Evolutionary conservation across 2,888 invertebrate species (phyloP), one percentile per base, ranked within the genome.

Genomic region (Drosophila mayaguana): DNA sequence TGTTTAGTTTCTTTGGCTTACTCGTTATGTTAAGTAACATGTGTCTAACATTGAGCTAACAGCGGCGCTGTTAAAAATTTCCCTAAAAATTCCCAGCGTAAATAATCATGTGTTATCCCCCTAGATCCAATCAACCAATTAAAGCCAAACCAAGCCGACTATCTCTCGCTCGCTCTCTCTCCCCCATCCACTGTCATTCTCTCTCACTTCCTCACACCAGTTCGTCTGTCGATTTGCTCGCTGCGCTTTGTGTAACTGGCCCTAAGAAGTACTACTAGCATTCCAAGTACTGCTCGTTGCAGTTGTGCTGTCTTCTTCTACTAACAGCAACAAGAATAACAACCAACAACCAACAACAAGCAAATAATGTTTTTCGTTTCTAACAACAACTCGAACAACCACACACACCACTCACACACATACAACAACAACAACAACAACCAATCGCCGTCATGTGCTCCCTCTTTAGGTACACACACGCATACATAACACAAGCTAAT

Each of bases 401-500:
- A 43, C 45, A 65, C 65, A 46, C 57, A 18, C 40, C 53, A 42
- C 32, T 43, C 36, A 48, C 20, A 40, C 55, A 62, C 43, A 42
- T 14, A 56, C 20, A 42, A 45, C 45, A 34, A 51, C 25, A 46
- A 25, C 25, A 11, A 48, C 28, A 28, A n/a, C 42, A 20, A 56
- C 56, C 18, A 75, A 63, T 59, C 59, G 77, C 72, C 64, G 75
- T 55, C 63, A 68, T 79, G 83, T 88, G 83, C 89, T 83, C 80
- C 63, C 76, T 77, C 82, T 86, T 80, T 88, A 92, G 92, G 91
- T 92, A 92, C 91, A 92, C 91, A 82, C 92, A 92, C 83, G 92
- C 91, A 87, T 92, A 92, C 85, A 91, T 92, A 88, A 90, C 91
- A 90, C 92, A 92, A 89, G 88, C 91, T 78, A 92, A 91, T 89